Base-by-base conservation (phyloP, 2,113 vertebrate species). In the Natator depressus region DNA sequence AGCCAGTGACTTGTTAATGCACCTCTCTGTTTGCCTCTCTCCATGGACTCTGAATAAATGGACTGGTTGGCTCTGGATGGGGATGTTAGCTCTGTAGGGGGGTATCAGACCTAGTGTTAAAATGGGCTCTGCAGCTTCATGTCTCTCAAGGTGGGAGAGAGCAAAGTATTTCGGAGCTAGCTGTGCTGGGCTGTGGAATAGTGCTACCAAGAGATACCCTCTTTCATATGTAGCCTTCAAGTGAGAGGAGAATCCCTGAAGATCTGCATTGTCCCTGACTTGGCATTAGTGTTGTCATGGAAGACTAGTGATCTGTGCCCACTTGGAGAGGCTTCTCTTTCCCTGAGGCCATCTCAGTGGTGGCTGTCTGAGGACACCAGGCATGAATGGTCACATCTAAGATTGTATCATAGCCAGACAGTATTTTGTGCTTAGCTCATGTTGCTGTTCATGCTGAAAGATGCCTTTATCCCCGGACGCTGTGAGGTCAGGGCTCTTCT, bases 1-100 rank as follows among this genome's bases (percentile, higher is more conserved):
- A 87, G 46, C 80, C 88, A 4, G 51, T 98, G 85, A 50, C 46
- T 94, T 76, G 91, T 97, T 98, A 95, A 97, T 98, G 93, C 79
- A 83, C 97, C 81, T 86, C n/a, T 27, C 12, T 93, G 75, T 76
- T 89, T 96, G 29, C 54, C 57, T 47, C n/a, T 89, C 75, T 57
- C 53, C 46, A 25, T 35, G 38, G 51, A 29, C 5, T 55, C 75
- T 17, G 6, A 69, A 13, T 79, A n/a, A 49, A 0, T 35, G 50
- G 91, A 54, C 50, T 85, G 0, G 0, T 27, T 95, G 89, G 50
- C 72, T 95, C 85, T 76, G 59, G 25, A 47, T 31, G 6, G 2
- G 8, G 85, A 59, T 1, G 1, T 3, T 38, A 80, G 38, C 92
- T 95, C 35, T 55, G 1, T 35, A 31, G 12, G 80, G 24, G n/a